Percentiles rank a stretch among this genome's conserved stretches.
phyloP scores from a whole-genome alignment of 2,797 vertebrate genomes.

The Trichosurus vulpecula region DNA sequence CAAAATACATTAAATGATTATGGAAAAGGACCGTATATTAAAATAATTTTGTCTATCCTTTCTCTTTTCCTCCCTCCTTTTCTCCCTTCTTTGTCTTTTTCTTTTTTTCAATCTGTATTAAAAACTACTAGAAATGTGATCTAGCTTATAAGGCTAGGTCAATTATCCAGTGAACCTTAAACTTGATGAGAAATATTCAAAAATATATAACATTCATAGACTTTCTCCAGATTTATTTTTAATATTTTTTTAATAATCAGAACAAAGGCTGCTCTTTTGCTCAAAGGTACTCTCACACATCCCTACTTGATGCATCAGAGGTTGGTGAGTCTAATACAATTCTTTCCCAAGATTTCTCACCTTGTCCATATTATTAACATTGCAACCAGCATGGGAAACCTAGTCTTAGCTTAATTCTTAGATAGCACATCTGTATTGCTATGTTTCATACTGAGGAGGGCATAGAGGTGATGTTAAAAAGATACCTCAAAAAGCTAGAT shows the following conservation, averaged over 20 bases:
- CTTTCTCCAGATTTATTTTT: neutral
- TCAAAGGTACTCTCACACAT: neutral
- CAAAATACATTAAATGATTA: too few species aligned
- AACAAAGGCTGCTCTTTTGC: neutral
- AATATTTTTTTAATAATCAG: neutral
- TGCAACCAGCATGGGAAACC: neutral
- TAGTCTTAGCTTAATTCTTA: neutral
- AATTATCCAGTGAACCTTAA: neutral
- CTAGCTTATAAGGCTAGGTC: neutral
- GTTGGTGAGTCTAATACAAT: neutral
- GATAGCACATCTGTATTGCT: neutral
- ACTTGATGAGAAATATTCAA: neutral
- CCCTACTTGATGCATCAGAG: neutral
- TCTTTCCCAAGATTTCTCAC: neutral
- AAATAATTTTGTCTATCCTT: neutral
- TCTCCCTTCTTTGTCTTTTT: neutral
- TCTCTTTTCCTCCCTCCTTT: too few species aligned
- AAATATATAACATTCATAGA: neutral
- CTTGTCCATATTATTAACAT: neutral
- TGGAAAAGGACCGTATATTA: neutral
- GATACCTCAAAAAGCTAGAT: neutral
- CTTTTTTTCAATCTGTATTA: neutral
- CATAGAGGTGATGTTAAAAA: neutral
- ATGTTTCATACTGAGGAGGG: neutral
- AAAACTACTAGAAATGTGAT: neutral